Base-by-base conservation (phyloP, 2,113 vertebrate genomes). In the Lipotes vexillifer region DNA sequence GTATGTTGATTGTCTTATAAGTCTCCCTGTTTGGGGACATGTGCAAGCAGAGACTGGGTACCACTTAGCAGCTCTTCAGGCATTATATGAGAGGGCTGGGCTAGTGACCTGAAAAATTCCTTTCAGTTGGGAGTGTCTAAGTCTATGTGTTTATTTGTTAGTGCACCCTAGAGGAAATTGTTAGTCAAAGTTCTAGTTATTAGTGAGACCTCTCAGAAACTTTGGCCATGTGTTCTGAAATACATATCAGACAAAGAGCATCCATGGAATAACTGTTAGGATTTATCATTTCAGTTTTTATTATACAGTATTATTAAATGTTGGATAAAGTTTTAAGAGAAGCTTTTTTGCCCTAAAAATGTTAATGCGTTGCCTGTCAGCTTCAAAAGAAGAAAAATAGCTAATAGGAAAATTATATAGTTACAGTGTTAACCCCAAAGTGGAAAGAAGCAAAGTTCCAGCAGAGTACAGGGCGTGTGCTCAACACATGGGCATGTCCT, bases 291-390 rank as follows among this genome's bases (percentile, higher is more conserved):
- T 95, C 33, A 18, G 38, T 33, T 96, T 96, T 95, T 84, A 94
- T 88, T 86, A 66, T 18, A 20, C 8, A 72, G 38, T 97, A 97
- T 97, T 95, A 89, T 89, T 93, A 77, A 77, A 88, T 66, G 52
- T 94, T 96, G 95, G 97, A 84, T 72, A 89, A 92, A 89, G 89
- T 92, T 94, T 93, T 81, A 93, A 97, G 89, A 89, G 83, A 91
- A 78, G 13, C 3, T 27, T 61, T 84, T 89, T 90, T 36, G 10
- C 38, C 33, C 38, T 90, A 55, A 92, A 93, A 91, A 83, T 95
- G 68, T 94, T 94, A 82, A 71, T 90, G 59, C 44, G 46, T 12
- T 97, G 46, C 81, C 44, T 82, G 85, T 95, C 44, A 68, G 49
- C 93, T 95, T 94, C 85, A 93, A 95, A 96, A 87, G 91, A 91